Base-by-base conservation (phyloP, 2,888 invertebrate species). In the Dryadula phaetusa region DNA sequence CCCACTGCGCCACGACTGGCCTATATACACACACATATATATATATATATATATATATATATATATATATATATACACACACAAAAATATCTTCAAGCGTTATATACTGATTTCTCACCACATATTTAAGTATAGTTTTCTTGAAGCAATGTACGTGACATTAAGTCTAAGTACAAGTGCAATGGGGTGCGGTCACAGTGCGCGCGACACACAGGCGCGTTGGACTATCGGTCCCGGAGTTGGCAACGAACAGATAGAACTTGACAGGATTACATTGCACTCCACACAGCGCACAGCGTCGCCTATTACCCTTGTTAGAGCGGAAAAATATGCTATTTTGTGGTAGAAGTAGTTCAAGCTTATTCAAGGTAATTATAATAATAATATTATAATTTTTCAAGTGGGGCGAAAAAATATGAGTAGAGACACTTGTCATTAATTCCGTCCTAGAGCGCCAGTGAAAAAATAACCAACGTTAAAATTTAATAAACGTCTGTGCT, bases 191-290 rank as follows among this genome's bases (percentile, higher is more conserved):
- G n/a, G 49, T 49, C 28, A 16, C 14, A n/a, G 28, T 28, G 49
- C 28, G 16, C n/a, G 8, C 7, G 28, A 52, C 18, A 52, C 52
- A 52, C 4, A 32, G 28, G n/a, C 28, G 52, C 16, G 52, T 28
- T 5, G 44, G 8, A 3, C 18, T 10, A 10, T 32, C 20, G 18
- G 32, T 16, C 18, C n/a, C 28, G 2, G 52, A 20, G 34, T 34
- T 54, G 54, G 34, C 54, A 34, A 12, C 14, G 54, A 20, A 5
- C 34, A 37, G 54, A 37, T 54, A 54, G 34, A 20, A 54, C 34
- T 34, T 20, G 54, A 37, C 37, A 34, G 54, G 54, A 54, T 54
- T 54, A 54, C 34, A 54, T 14, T 14, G 34, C 20, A 14, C 14
- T 54, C 2, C 34, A 6, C 14, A 34, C 20, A 22, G 22, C 22